Evolutionary conservation across 2,888 invertebrate genomes (phyloP).

Genomic region (Myathropa florea): DNA sequence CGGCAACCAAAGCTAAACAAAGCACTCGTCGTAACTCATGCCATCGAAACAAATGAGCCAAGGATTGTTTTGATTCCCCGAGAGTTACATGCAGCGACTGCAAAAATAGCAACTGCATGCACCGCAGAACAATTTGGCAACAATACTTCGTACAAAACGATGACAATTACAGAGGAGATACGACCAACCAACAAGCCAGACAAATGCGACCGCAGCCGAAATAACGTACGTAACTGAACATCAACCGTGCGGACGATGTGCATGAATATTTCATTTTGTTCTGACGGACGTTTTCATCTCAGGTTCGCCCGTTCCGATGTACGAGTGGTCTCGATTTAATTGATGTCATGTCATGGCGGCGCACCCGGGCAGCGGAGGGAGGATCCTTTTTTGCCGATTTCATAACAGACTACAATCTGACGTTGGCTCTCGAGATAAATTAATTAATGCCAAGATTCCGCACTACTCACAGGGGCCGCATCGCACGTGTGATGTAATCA

Average conservation of each 20-base stretch:
- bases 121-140: background rate
- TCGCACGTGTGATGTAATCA: conserved; percentile 20
- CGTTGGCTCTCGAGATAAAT: conserved; percentile 27
- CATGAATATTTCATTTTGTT: conserved; percentile 55
- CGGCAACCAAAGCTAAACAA: conserved; percentile 40
- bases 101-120: background rate
- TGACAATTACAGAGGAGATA: background rate
- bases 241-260: background rate
- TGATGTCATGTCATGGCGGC: conserved; percentile 57
- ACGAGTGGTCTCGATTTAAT: conserved; percentile 65
- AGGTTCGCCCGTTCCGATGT: conserved; percentile 52
- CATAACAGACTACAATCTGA: conserved; percentile 12
- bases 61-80: background rate
- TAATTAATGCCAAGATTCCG: conserved; percentile 56
- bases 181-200: background rate
- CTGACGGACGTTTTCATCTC: conserved; percentile 64
- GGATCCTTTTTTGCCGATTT: conserved; percentile 32
- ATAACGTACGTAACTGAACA: background rate
- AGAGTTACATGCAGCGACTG: background rate
- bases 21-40: background rate
- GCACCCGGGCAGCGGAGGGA: background rate
- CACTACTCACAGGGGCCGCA: background rate
- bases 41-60: background rate
- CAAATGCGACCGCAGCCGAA: background rate
- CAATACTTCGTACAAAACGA: background rate